phyloP scores from a whole-genome alignment of 2,888 invertebrate species.

The Rhyacophila evoluta region DNA sequence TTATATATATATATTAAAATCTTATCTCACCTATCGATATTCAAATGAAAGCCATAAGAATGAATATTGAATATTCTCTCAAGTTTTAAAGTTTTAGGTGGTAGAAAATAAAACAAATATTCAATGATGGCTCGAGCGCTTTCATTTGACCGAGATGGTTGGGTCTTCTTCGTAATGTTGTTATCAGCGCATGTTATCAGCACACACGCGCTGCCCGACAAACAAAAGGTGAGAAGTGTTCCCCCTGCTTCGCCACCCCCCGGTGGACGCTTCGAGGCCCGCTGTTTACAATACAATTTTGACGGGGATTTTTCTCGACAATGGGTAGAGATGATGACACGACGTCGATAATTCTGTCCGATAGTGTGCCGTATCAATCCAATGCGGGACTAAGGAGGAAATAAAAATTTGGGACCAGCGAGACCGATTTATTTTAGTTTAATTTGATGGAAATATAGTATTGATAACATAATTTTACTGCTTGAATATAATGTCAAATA shows the following conservation, averaged over 20 bases:
- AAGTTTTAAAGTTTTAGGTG: no score
- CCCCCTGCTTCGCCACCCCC: neutral
- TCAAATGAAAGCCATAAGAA: no score
- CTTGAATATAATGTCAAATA: no score
- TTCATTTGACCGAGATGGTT: neutral
- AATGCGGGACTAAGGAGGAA: neutral
- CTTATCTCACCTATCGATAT: no score
- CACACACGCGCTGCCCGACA: slow-evolving; percentile 44
- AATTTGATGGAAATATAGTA: no score
- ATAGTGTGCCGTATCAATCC: slow-evolving; percentile 34
- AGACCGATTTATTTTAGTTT: no score
- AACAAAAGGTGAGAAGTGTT: neutral
- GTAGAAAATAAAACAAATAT: no score
- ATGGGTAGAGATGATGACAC: slow-evolving; percentile 49
- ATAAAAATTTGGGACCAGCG: neutral
- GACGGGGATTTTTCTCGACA: slow-evolving; percentile 43
- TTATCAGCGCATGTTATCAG: slow-evolving; percentile 44
- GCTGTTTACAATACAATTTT: slow-evolving; percentile 41
- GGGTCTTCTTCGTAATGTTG: neutral
- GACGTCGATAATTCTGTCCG: slow-evolving; percentile 41
- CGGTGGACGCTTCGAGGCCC: neutral
- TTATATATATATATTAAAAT: no score
- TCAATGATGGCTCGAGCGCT: neutral
- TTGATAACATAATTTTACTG: no score
- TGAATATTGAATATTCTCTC: no score